Conservation (phyloP, 2,797 vertebrate genomes). For the Apodemus agrarius region DNA sequence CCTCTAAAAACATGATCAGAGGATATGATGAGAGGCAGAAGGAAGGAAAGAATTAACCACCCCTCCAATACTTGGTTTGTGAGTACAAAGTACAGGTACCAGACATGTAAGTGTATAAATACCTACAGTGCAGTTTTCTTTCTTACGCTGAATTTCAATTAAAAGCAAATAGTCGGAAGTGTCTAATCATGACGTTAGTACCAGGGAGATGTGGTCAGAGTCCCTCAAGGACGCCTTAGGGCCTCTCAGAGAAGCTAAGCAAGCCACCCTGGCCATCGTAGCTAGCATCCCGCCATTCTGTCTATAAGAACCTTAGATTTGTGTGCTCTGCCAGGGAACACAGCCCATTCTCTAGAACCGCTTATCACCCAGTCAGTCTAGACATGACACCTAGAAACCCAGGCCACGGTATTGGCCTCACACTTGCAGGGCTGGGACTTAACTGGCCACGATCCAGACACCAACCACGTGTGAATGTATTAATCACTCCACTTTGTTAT, state of each 20-base stretch:
- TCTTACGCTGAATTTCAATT: not conserved
- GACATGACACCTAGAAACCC: not conserved
- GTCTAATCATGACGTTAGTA: not conserved
- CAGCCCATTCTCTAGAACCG: not conserved
- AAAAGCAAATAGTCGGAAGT: not conserved
- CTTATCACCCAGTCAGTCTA: not conserved
- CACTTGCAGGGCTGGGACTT: not conserved
- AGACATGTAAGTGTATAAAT: not conserved
- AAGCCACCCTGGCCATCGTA: not conserved
- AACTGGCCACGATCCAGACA: not conserved
- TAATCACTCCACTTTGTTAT: not conserved
- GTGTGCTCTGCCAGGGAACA: not conserved
- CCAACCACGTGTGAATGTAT: not conserved
- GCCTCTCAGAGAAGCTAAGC: not conserved
- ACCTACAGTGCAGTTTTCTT: not conserved
- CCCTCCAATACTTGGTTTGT: not conserved
- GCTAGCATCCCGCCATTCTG: not conserved
- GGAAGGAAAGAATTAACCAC: not conserved
- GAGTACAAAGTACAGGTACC: not conserved
- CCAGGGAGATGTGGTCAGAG: not conserved
- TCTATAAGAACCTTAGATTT: fast-evolving
- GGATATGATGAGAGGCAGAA: not conserved
- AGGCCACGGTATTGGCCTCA: not conserved
- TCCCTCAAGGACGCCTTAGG: not conserved
- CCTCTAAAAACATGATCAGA: not conserved